A percentile compares a stretch with the other conserved stretches of the same genome.
These are phyloP conservation scores for Hystrix cristata DNA, from an alignment of 2,113 vertebrate species.

Conservation along the genomic window DNA sequence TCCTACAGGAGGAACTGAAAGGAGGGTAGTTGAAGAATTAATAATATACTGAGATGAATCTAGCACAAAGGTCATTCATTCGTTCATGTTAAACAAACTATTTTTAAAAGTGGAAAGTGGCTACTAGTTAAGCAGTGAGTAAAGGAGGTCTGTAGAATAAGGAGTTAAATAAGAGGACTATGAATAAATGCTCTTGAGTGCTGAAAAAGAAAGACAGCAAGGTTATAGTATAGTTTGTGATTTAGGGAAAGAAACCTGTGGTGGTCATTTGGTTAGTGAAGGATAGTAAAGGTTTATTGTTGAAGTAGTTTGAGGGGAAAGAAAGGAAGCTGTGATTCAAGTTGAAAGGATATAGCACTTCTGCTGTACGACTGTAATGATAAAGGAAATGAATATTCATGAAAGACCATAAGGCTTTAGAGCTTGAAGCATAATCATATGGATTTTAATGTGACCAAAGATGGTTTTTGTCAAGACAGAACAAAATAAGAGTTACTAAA, in stretches of 20 bases:
- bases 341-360: background rate
- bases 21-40: background rate
- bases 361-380: background rate
- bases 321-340: background rate
- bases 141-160: background rate
- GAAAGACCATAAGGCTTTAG: background rate
- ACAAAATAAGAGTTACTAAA: background rate
- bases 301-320: background rate
- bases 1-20: background rate
- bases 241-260: background rate
- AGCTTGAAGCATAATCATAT: background rate
- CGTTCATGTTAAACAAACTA: constrained; percentile 12
- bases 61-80: background rate
- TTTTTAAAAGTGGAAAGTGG: background rate
- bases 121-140: background rate
- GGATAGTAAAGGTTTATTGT: background rate
- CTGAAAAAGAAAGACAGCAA: constrained; percentile 18
- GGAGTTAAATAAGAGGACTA: background rate
- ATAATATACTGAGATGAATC: background rate
- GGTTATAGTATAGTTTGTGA: background rate
- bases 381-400: background rate
- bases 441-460: background rate
- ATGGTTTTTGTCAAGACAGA: background rate
- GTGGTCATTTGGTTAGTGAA: background rate
- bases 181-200: constrained; percentile 1